Evolutionary conservation across 2,797 vertebrate species (phyloP), one percentile per base, ranked within the genome.

Genomic region (Poliocrania exsul): DNA sequence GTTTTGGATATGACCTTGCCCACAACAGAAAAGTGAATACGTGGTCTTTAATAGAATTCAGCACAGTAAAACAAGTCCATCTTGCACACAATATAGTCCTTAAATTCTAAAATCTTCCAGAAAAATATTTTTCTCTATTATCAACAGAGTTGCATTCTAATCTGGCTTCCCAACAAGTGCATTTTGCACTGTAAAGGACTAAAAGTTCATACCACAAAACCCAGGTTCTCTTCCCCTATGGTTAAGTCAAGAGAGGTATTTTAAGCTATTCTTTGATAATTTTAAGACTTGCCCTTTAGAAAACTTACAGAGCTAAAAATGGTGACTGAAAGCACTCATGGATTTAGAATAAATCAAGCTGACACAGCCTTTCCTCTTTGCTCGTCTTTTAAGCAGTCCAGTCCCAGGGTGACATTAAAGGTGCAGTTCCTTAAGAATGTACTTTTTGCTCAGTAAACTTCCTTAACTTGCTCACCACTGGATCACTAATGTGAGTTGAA

Each of bases 171-270:
- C 10, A 38, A 65, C 23, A 53, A 57, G 15, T 13, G 2, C 65
- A 51, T 25, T 60, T 58, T 78, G n/a, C 25, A 11, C 14, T 40
- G 15, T 61, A 60, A 79, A 74, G 24, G 28, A 24, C 12, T 33
- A 5, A 14, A 67, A 42, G 11, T 49, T 90, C 46, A 23, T 4
- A 25, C 5, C 23, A 42, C 15, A 19, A 37, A 57, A 66, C 13
- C 0, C 13, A 53, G 0, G 0, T 16, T 84, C 6, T 33, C 16
- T 37, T 57, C 37, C 65, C 31, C n/a, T 33, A 10, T 47, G 7
- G 21, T 47, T 29, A 49, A 84, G 6, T 37, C 37, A 46, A 57
- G 26, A 46, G 16, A 38, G 16, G 10, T 26, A 53, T 49, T 79
- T 24, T 38, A 72, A 3, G 2, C 15, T 16, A 15, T 8, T 28